These are phyloP conservation scores for Parascotia fuliginaria DNA, from an alignment of 2,888 invertebrate genomes.

Conservation along the genomic window DNA sequence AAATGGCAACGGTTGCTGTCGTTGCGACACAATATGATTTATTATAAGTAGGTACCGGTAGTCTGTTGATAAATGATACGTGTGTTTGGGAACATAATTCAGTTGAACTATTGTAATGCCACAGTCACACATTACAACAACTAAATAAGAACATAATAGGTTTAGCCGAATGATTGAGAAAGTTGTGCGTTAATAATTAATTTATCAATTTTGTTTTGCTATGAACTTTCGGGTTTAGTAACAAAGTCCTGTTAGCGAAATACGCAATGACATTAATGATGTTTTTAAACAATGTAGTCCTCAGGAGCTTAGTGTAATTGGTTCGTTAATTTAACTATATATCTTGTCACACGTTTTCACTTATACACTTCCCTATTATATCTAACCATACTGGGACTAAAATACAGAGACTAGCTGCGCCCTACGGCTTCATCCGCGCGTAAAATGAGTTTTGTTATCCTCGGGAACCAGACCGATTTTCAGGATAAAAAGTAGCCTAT, in stretches of 20 bases:
- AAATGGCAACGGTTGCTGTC: constrained; percentile 14
- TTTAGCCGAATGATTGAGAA: constrained; percentile 5
- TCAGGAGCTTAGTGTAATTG: too few species aligned
- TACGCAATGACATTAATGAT: not conserved
- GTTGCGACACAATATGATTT: constrained; percentile 42
- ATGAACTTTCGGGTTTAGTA: not conserved
- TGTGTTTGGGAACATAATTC: constrained; percentile 29
- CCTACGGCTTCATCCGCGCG: too few species aligned
- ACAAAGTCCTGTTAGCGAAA: not conserved
- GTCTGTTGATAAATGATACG: constrained; percentile 41
- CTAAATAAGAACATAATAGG: constrained; percentile 3
- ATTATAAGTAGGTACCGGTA: too few species aligned
- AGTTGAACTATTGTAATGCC: constrained; percentile 20
- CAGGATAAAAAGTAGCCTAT: too few species aligned
- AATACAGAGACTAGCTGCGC: too few species aligned
- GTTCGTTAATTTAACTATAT: too few species aligned
- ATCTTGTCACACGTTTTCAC: too few species aligned
- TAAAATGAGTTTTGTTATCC: too few species aligned
- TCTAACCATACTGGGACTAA: too few species aligned
- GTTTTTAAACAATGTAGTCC: too few species aligned
- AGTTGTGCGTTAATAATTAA: constrained; percentile 2
- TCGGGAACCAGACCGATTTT: too few species aligned
- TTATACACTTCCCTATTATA: too few species aligned
- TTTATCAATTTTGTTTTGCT: not conserved
- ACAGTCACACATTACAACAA: not conserved